Conservation (phyloP, 23 tunicate genomes). For the Styela clava region DNA sequence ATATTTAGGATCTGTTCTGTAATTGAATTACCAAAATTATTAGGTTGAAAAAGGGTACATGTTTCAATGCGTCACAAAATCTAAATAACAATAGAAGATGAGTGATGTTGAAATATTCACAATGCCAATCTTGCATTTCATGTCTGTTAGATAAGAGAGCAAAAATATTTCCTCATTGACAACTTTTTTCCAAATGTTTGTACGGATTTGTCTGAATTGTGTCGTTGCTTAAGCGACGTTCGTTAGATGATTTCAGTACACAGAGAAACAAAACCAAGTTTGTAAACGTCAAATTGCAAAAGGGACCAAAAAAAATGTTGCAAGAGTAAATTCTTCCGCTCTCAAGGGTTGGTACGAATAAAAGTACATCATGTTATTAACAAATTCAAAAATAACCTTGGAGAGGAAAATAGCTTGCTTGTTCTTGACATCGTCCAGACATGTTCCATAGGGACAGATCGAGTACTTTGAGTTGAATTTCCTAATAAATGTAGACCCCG, state of each 20-base stretch:
- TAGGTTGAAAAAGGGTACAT: too few relatives aligned
- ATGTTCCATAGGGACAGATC: conserved; percentile 46
- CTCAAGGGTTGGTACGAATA: neutral
- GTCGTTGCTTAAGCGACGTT: too few relatives aligned
- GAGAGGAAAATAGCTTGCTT: conserved; percentile 37
- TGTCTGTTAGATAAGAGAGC: neutral
- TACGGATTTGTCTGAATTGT: too few relatives aligned
- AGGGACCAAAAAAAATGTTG: too few relatives aligned
- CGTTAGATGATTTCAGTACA: too few relatives aligned
- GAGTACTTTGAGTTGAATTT: neutral
- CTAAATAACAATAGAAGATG: too few relatives aligned
- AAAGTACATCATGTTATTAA: neutral
- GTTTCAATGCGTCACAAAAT: too few relatives aligned
- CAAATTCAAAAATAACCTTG: conserved; percentile 22
- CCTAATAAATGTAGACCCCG: conserved; percentile 39
- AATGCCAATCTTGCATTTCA: neutral
- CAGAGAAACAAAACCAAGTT: neutral
- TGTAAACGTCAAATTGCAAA: too few relatives aligned
- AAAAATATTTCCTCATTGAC: neutral
- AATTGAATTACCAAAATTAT: neutral
- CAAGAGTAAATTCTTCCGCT: too few relatives aligned
- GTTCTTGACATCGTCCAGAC: conserved; percentile 42
- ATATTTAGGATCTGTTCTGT: conserved; percentile 40
- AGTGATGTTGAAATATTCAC: neutral
- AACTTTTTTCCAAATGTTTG: neutral